A percentile compares a stretch with the other conserved stretches of the same genome.
Evolutionary conservation across 2,888 invertebrate species (phyloP).

Genomic region (Thera obeliscata): DNA sequence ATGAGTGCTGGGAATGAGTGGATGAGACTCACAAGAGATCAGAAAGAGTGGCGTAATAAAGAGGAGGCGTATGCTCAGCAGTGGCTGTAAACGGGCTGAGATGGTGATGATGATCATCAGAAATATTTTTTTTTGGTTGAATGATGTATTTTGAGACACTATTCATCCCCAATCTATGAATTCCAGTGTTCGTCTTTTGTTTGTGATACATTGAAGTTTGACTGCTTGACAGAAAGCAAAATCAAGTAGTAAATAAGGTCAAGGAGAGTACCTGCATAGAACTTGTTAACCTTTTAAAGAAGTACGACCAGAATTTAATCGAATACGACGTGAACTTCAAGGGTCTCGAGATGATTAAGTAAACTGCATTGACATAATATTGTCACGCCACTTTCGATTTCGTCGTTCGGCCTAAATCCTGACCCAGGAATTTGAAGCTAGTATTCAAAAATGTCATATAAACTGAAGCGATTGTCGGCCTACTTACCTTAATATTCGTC

Average conservation of each 20-base stretch:
- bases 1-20: too few relatives aligned
- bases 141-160: too few relatives aligned
- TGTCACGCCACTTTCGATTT: not conserved
- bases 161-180: too few relatives aligned
- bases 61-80: too few relatives aligned
- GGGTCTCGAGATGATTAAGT: not conserved
- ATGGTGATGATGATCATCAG: too few relatives aligned
- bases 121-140: too few relatives aligned
- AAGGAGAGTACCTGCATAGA: constrained; percentile 24
- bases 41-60: too few relatives aligned
- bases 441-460: not conserved
- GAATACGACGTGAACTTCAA: not conserved
- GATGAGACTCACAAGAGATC: too few relatives aligned
- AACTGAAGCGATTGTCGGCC: too few relatives aligned
- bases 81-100: too few relatives aligned
- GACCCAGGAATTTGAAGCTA: not conserved
- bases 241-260: constrained; percentile 24
- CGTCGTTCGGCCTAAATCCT: not conserved
- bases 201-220: not conserved
- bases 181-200: too few relatives aligned
- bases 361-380: not conserved
- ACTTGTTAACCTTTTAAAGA: constrained; percentile 26
- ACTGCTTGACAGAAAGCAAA: constrained; percentile 14
- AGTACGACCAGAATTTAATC: constrained; percentile 4
- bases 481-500: too few relatives aligned